These are phyloP conservation scores for Vimba vimba DNA, from an alignment of 2,113 vertebrate species.

Conservation along the genomic window DNA sequence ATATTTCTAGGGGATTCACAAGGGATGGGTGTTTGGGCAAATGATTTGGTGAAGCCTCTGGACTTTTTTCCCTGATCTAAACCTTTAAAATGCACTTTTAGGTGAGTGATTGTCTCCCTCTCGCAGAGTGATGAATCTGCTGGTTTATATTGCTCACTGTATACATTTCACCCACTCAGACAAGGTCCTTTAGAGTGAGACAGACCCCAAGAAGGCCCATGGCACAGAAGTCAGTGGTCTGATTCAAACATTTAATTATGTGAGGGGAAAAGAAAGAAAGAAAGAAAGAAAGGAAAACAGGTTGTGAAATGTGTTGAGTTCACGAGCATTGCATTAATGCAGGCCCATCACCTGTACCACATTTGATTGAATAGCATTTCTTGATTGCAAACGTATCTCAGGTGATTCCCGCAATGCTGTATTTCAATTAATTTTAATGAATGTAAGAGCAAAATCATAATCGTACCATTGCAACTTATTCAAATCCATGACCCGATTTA, in stretches of 20 bases:
- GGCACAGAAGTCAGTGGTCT: slow-evolving; percentile 18
- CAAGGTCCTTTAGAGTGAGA: slow-evolving; percentile 22
- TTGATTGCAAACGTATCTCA: not conserved
- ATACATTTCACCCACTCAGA: slow-evolving; percentile 47
- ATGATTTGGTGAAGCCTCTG: slow-evolving; percentile 59
- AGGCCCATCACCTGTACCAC: not conserved
- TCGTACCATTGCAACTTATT: not conserved
- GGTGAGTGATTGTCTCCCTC: slow-evolving; percentile 47
- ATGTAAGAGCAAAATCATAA: not conserved
- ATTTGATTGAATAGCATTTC: not conserved
- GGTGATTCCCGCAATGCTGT: not conserved
- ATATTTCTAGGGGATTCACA: not conserved
- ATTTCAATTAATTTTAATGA: not conserved
- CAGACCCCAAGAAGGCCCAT: slow-evolving; percentile 15
- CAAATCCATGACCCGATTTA: not conserved
- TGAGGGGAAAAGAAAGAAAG: not conserved
- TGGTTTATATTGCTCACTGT: slow-evolving; percentile 70
- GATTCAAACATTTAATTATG: slow-evolving; percentile 29
- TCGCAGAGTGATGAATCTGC: slow-evolving; percentile 66
- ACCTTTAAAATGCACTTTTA: slow-evolving; percentile 55
- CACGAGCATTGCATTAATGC: slow-evolving; percentile 22
- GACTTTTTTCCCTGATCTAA: slow-evolving; percentile 40
- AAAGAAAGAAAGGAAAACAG: slow-evolving; percentile 17
- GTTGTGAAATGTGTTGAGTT: slow-evolving; percentile 3
- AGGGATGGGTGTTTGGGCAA: slow-evolving; percentile 37